phyloP scores from a whole-genome alignment of 1,140 invertebrate genomes.

The Hyposmocoma kahamanoa region DNA sequence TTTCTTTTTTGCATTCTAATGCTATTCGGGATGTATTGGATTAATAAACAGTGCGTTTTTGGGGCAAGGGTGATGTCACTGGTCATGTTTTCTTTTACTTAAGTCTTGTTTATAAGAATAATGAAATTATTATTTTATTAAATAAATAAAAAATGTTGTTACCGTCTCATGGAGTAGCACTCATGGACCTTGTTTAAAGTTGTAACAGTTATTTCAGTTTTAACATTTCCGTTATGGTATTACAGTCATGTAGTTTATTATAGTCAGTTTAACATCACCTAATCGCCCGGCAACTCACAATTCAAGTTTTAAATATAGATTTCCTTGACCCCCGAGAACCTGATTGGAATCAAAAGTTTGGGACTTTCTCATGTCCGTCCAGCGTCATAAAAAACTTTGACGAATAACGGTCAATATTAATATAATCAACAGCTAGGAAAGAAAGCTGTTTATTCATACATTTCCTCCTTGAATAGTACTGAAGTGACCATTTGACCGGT shows the following conservation, averaged over 20 bases:
- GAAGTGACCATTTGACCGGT: slow-evolving; percentile 67
- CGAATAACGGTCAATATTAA: slow-evolving; percentile 62
- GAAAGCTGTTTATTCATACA: slow-evolving; percentile 62
- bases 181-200: too few relatives aligned
- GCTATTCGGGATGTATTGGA: slow-evolving; percentile 3
- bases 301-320: background rate
- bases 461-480: slow-evolving; percentile 60
- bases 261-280: too few relatives aligned
- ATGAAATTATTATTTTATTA: too few relatives aligned
- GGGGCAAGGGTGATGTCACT: background rate
- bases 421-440: slow-evolving; percentile 53
- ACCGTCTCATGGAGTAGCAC: too few relatives aligned
- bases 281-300: too few relatives aligned
- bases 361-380: slow-evolving; percentile 58
- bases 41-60: slow-evolving; percentile 5
- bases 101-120: too few relatives aligned
- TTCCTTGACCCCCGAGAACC: background rate
- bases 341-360: background rate
- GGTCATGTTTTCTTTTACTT: slow-evolving; percentile 1
- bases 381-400: slow-evolving; percentile 51
- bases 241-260: too few relatives aligned
- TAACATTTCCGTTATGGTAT: too few relatives aligned
- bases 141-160: too few relatives aligned
- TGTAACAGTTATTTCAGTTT: too few relatives aligned
- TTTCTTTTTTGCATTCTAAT: slow-evolving; percentile 52